Evolutionary conservation across 2,797 vertebrate species (phyloP), one percentile per base, ranked within the genome.

Genomic region (Danio albolineatus): DNA sequence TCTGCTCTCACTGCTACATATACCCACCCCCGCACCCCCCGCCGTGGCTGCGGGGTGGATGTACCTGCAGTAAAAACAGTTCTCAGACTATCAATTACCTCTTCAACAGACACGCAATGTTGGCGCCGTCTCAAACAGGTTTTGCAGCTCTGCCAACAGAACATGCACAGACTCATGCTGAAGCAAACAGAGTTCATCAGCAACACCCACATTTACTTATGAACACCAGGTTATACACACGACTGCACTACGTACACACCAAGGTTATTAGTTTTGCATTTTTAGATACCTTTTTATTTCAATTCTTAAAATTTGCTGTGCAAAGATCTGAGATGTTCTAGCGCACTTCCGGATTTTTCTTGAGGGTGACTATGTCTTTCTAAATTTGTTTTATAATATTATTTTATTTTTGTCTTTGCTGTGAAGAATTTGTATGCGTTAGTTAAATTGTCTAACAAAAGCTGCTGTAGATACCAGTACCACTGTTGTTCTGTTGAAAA

Each of bases 61-160:
- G 90, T 91, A 95, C 92, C 92, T 94, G 93, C 89, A 89, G 88
- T 78, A 83, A 85, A 92, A 87, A 91, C 89, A 89, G 88, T 88
- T 91, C 91, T 89, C 91, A 93, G 87, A 89, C 89, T 92, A 92
- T 93, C 92, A 90, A 91, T 93, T 93, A 92, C 90, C 82, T 87
- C 85, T 88, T 85, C 85, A 87, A 91, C 90, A 85, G 82, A 85
- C 87, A 94, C 90, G 86, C 87, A 85, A 84, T 89, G 85, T 90
- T 79, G 81, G 44, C 64, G 57, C 65, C 80, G 74, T 82, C 86
- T 73, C 86, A 80, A 85, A 87, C 86, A 87, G 87, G 57, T 87
- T 89, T 85, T 90, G 89, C 86, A 89, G 90, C 89, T 85, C 60
- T 65, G 75, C 89, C 88, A 88, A 89, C 88, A 85, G 87, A 86